phyloP scores from a whole-genome alignment of 2,113 vertebrate species.

The Oostethus manadensis region DNA sequence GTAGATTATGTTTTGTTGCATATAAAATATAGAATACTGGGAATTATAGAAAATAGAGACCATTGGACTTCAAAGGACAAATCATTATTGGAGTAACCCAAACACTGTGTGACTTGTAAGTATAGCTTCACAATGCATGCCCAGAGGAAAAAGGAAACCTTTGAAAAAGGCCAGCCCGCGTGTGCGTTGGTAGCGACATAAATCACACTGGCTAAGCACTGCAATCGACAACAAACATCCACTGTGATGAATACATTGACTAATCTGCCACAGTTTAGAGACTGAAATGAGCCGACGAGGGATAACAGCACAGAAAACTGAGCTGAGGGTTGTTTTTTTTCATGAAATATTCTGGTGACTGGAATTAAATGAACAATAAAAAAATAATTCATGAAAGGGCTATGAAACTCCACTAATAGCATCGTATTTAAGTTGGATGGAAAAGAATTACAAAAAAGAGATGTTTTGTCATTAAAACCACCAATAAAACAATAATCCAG shows the following conservation, averaged over 20 bases:
- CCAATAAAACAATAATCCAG: neutral
- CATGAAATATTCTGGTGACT: conserved; percentile 28
- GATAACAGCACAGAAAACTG: conserved; percentile 50
- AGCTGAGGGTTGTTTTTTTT: conserved; percentile 49
- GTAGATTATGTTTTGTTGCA: too few species aligned
- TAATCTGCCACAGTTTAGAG: conserved; percentile 61
- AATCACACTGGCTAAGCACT: conserved; percentile 61
- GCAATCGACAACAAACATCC: conserved; percentile 60
- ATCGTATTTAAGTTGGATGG: conserved; percentile 25
- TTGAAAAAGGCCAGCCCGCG: conserved; percentile 48
- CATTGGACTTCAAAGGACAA: conserved; percentile 19
- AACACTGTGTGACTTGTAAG: conserved; percentile 36
- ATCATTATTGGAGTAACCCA: conserved; percentile 25
- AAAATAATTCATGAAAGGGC: conserved; percentile 26
- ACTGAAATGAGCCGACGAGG: conserved; percentile 48
- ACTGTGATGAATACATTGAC: conserved; percentile 64
- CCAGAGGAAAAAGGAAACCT: conserved; percentile 28
- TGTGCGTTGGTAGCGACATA: conserved; percentile 53
- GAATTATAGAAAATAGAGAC: neutral
- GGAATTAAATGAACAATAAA: conserved; percentile 51
- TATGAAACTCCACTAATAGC: conserved; percentile 23
- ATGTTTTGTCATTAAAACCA: conserved; percentile 24
- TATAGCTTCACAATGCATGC: conserved; percentile 38
- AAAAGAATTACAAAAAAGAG: conserved; percentile 11
- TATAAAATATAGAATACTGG: too few species aligned